A percentile compares a stretch with the other conserved stretches of the same genome.
phyloP scores from a whole-genome alignment of 2,113 vertebrate species.

The Rhabdornis inornatus region DNA sequence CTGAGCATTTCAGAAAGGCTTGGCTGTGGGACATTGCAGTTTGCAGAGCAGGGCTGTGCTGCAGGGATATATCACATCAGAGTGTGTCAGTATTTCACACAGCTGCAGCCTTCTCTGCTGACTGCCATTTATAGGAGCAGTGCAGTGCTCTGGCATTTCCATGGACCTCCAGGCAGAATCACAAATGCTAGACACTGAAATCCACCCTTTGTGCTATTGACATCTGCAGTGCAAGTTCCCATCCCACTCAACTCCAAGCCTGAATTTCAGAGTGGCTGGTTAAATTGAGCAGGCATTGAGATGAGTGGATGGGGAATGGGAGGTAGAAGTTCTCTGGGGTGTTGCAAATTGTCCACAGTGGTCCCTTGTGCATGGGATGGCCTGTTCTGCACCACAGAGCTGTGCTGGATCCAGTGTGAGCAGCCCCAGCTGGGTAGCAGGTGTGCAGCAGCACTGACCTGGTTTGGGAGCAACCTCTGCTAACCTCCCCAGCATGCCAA shows the following conservation, averaged over 20 bases:
- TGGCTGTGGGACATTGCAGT: neutral
- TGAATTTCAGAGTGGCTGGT: neutral
- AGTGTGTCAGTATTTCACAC: neutral
- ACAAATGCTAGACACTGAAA: neutral
- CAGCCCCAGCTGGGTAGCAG: constrained; percentile 37
- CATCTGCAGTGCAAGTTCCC: neutral
- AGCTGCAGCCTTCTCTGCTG: neutral
- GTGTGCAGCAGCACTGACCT: constrained; percentile 6
- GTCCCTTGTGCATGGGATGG: neutral
- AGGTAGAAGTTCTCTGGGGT: neutral
- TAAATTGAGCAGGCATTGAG: neutral
- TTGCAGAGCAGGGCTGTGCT: neutral
- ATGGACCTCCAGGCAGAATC: neutral
- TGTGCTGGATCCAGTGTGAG: neutral
- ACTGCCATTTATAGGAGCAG: neutral
- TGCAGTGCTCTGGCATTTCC: neutral
- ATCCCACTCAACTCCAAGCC: neutral
- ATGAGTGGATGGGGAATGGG: neutral
- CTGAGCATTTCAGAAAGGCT: neutral
- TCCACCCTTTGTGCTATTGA: neutral
- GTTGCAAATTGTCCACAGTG: neutral
- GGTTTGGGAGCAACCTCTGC: neutral
- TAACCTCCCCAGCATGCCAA: neutral
- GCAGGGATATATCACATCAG: neutral
- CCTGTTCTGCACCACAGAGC: neutral